phyloP scores from a whole-genome alignment of 2,888 invertebrate species.

The Eupithecia centaureata region DNA sequence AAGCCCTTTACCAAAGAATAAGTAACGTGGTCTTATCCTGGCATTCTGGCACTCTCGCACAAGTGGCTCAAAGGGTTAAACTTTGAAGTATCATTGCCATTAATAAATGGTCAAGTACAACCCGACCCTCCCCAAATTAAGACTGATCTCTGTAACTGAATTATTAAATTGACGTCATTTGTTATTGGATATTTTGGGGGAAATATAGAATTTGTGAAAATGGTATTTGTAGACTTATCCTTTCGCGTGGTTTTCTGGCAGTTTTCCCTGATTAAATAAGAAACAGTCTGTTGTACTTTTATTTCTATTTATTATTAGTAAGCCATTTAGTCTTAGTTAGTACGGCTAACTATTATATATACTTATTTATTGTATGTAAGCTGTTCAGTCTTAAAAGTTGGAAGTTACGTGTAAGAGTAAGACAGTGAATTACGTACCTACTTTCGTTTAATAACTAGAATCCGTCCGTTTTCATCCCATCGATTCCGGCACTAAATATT shows the following conservation, averaged over 20 bases:
- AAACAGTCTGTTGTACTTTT: too few relatives aligned
- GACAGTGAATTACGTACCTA: background rate
- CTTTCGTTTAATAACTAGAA: background rate
- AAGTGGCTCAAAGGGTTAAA: slow-evolving; percentile 67
- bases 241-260: too few relatives aligned
- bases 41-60: slow-evolving; percentile 20
- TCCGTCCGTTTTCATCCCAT: background rate
- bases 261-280: too few relatives aligned
- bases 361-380: too few relatives aligned
- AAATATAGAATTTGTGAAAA: slow-evolving; percentile 12
- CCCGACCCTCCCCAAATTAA: slow-evolving; percentile 64
- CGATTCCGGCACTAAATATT: slow-evolving; percentile 16
- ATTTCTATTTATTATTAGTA: too few relatives aligned
- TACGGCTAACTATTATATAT: too few relatives aligned
- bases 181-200: slow-evolving; percentile 46
- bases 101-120: slow-evolving; percentile 82
- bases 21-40: slow-evolving; percentile 12
- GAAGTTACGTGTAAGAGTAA: background rate
- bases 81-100: slow-evolving; percentile 83
- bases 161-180: slow-evolving; percentile 79
- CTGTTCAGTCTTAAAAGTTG: too few relatives aligned
- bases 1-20: background rate
- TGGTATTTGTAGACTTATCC: background rate
- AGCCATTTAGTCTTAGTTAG: too few relatives aligned
- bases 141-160: slow-evolving; percentile 77